A percentile compares a stretch with the other conserved stretches of the same genome.
These are phyloP conservation scores for Dipus sagitta DNA, from an alignment of 2,797 vertebrate genomes.

Conservation along the genomic window DNA sequence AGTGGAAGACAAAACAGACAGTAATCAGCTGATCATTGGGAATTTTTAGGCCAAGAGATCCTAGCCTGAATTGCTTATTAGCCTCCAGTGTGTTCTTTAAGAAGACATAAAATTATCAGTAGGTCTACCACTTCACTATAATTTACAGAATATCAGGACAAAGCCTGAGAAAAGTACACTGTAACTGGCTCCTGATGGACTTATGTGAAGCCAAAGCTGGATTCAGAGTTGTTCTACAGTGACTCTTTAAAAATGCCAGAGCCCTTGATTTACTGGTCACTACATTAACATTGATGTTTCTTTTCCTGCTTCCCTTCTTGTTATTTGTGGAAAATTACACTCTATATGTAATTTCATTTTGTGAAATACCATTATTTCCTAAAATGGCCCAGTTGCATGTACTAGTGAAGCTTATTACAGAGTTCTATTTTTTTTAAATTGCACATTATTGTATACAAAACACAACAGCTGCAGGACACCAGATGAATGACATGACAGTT, in stretches of 20 bases:
- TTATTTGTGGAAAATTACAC: conserved; percentile 52
- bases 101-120: not conserved
- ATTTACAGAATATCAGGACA: not conserved
- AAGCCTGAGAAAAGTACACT: conserved; percentile 1
- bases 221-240: not conserved
- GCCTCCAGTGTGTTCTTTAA: not conserved
- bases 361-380: conserved; percentile 60
- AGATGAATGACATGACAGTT: conserved; percentile 66
- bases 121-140: not conserved
- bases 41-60: not conserved
- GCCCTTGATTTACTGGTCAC: conserved; percentile 46
- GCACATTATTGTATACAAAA: conserved; percentile 58
- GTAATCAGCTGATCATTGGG: not conserved
- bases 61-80: not conserved
- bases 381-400: conserved; percentile 65
- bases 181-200: not conserved
- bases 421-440: conserved; percentile 59
- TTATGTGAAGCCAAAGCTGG: conserved; percentile 17
- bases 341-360: conserved; percentile 26
- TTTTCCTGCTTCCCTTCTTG: conserved; percentile 59
- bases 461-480: conserved; percentile 69
- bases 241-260: conserved; percentile 13
- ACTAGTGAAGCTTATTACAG: conserved; percentile 67
- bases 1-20: not conserved
- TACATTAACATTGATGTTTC: conserved; percentile 30